phyloP scores from a whole-genome alignment of 53 echinoderm and acorn worm genomes.

The Paelopatides confundens region DNA sequence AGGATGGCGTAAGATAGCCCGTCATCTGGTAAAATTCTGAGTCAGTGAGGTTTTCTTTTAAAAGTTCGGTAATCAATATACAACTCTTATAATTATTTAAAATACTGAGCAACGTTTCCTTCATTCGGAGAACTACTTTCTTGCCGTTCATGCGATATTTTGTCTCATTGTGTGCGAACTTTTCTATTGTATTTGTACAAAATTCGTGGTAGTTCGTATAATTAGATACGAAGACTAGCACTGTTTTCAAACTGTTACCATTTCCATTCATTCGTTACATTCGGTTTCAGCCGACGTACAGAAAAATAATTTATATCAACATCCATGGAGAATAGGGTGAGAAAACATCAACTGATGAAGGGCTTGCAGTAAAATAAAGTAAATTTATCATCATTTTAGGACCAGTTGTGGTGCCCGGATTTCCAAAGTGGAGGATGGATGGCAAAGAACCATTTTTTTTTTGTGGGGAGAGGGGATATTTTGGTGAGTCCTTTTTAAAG shows the following conservation, averaged over 20 bases:
- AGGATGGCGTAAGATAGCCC: not conserved
- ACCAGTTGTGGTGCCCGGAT: too few species aligned
- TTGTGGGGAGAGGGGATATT: too few species aligned
- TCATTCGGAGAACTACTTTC: not conserved
- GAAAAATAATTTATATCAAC: too few species aligned
- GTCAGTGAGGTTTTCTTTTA: not conserved
- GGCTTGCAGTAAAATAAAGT: too few species aligned
- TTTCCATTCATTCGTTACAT: too few species aligned
- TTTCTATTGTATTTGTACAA: not conserved
- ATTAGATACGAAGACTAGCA: slow-evolving; percentile 2
- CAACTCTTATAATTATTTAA: not conserved
- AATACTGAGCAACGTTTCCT: not conserved
- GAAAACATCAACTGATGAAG: too few species aligned
- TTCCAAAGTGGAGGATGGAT: too few species aligned
- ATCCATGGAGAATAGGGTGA: too few species aligned
- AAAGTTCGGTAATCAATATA: not conserved
- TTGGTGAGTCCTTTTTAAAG: too few species aligned
- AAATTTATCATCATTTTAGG: too few species aligned
- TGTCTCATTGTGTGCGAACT: not conserved
- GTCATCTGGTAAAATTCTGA: not conserved
- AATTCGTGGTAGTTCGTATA: not conserved
- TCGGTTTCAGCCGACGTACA: too few species aligned
- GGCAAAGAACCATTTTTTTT: too few species aligned
- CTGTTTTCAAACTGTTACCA: not conserved
- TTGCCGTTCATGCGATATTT: not conserved